Evolutionary conservation across 2,113 vertebrate genomes (phyloP).

Genomic region (Oceanites oceanicus): DNA sequence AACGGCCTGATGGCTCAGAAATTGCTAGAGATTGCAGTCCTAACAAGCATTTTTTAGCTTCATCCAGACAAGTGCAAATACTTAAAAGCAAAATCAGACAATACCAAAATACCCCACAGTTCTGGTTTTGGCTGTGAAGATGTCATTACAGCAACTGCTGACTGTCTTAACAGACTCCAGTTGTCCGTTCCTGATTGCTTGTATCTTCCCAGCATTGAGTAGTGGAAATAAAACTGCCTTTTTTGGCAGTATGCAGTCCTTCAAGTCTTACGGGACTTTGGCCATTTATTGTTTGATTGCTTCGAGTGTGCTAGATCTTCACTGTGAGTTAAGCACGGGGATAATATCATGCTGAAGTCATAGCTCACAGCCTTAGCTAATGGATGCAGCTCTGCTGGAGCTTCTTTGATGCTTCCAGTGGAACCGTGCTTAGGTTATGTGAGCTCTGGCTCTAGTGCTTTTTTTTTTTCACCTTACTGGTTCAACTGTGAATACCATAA

Average conservation of each 20-base stretch:
- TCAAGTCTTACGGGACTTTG: background rate
- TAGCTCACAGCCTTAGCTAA: background rate
- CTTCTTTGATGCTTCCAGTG: background rate
- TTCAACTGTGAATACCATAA: background rate
- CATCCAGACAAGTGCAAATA: constrained; percentile 41
- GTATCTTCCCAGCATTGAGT: background rate
- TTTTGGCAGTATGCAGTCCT: constrained; percentile 24
- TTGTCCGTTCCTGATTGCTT: constrained; percentile 51
- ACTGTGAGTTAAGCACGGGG: background rate
- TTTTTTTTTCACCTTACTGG: background rate
- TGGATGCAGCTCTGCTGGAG: background rate
- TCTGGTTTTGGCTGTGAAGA: background rate
- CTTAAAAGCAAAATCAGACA: constrained; percentile 44
- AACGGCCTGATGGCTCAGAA: constrained; percentile 24
- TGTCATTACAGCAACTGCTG: constrained; percentile 20
- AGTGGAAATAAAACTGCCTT: constrained; percentile 56
- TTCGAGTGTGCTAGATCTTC: background rate
- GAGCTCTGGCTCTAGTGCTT: background rate
- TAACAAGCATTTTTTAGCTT: constrained; percentile 8
- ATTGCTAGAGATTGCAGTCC: background rate
- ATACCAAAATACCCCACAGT: constrained; percentile 23
- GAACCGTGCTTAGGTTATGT: background rate
- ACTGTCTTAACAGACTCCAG: constrained; percentile 36
- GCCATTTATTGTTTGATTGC: constrained; percentile 30
- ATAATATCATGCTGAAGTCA: constrained; percentile 15